phyloP scores from a whole-genome alignment of 2,113 vertebrate genomes.

The Piliocolobus tephrosceles region DNA sequence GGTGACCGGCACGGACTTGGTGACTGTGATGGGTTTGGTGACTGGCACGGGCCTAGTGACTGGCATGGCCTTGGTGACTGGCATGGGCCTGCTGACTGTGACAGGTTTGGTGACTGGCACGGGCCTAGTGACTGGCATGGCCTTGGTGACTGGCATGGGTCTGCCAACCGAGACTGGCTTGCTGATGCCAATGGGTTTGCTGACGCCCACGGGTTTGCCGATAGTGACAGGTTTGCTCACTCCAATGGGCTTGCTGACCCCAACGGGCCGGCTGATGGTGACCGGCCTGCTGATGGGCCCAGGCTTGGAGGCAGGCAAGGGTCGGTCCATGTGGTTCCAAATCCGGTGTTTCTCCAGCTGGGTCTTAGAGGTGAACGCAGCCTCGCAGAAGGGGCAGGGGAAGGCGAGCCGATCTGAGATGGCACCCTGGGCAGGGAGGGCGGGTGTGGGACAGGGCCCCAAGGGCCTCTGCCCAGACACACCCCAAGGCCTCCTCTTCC shows the following conservation, averaged over 20 bases:
- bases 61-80: not conserved
- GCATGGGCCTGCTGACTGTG: slow-evolving; percentile 61
- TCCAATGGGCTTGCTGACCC: slow-evolving; percentile 75
- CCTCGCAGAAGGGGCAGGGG: slow-evolving; percentile 94
- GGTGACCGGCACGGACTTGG: slow-evolving; percentile 6
- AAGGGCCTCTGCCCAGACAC: not conserved
- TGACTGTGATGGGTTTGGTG: not conserved
- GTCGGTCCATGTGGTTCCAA: slow-evolving; percentile 94
- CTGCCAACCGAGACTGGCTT: slow-evolving; percentile 51
- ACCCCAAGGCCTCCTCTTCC: slow-evolving; percentile 22
- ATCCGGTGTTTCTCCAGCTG: slow-evolving; percentile 96
- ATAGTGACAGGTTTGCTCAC: slow-evolving; percentile 73
- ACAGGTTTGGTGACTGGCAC: slow-evolving; percentile 65
- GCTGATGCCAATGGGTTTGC: slow-evolving; percentile 72
- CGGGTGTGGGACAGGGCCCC: not conserved
- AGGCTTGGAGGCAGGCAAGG: slow-evolving; percentile 79
- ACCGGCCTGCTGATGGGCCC: slow-evolving; percentile 65
- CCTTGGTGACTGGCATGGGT: not conserved
- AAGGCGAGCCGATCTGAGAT: slow-evolving; percentile 93
- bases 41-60: not conserved
- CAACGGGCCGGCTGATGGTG: slow-evolving; percentile 63
- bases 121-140: not conserved
- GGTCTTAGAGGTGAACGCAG: slow-evolving; percentile 95
- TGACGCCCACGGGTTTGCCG: slow-evolving; percentile 67
- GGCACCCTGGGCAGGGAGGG: slow-evolving; percentile 83